Percentiles rank a stretch among this genome's conserved stretches.
These are phyloP conservation scores for Clunio marinus DNA, from an alignment of 2,888 invertebrate genomes.

Conservation along the genomic window DNA sequence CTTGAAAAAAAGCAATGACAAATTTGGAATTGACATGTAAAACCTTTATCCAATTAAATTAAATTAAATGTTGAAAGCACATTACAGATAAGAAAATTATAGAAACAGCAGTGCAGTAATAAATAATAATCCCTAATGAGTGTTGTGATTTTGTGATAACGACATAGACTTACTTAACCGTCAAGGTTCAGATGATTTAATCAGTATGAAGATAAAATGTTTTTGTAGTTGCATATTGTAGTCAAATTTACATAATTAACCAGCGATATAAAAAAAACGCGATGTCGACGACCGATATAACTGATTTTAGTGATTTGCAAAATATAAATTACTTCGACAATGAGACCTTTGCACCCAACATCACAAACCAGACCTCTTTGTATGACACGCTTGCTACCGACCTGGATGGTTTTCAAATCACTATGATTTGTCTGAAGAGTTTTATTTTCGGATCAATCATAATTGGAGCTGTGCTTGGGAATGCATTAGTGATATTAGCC, in stretches of 20 bases:
- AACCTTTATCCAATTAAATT: not conserved
- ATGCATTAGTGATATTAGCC: constrained; percentile 58
- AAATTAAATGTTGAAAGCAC: not conserved
- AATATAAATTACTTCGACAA: not conserved
- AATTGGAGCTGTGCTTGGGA: constrained; percentile 83
- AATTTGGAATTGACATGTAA: not conserved
- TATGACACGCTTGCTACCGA: too few species aligned
- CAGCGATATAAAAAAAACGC: too few species aligned
- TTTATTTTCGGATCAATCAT: constrained; percentile 82
- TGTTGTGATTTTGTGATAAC: constrained; percentile 31
- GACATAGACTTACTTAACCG: not conserved
- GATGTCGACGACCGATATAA: not conserved
- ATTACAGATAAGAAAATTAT: not conserved
- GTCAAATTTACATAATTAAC: not conserved
- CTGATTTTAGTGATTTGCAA: not conserved
- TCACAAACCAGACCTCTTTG: not conserved
- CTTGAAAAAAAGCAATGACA: too few species aligned
- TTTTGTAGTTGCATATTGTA: constrained; percentile 5
- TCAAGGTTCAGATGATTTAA: too few species aligned
- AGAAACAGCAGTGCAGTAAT: not conserved
- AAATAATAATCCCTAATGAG: not conserved
- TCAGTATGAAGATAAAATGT: constrained; percentile 4
- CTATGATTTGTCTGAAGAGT: constrained; percentile 65
- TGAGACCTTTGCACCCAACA: not conserved
- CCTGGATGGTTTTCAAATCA: constrained; percentile 49